Base-by-base conservation (phyloP, 1,140 invertebrate genomes). In the Subanguina moxae region DNA sequence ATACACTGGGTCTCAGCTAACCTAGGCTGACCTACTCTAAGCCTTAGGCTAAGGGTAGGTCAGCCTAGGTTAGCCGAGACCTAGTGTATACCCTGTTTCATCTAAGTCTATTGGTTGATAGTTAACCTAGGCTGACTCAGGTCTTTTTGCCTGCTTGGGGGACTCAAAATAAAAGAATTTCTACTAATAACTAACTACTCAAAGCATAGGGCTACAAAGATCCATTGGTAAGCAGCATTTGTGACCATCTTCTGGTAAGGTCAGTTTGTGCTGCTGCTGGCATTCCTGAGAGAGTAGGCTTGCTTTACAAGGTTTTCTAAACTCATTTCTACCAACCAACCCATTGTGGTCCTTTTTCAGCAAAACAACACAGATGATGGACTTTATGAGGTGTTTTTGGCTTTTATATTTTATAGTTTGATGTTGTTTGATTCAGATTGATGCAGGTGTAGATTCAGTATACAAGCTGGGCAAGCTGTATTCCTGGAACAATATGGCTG, bases 301-400 rank as follows among this genome's bases (percentile, higher is more conserved):
- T 82, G 46, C 82, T 82, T 56, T 82, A 82, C 67, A 67, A 72
- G 32, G 77, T 78, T 46, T 43, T 56, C n/a, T n/a, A n/a, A 23
- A 23, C 13, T 56, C 3, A 5, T 28, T 62, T 62, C 19, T 62
- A 48, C 52, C 48, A 57, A 5, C 59, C 13, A 62, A 28, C 17
- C 5, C 13, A 28, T 62, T 15, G 23, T 67, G 45, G 23, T 7
- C 30, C n/a, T 28, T 17, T 65, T 61, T n/a, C 63, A 65, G 65
- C 65, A 67, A 67, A 67, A 67, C 27, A 66, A 45, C 7, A 67
- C 65, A 17, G 63, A 76, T 27, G 78, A 80, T 68, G 77, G 77
- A 11, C 21, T 28, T 15, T 80, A 78, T 48, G 74, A 80, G 32
- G 32, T 38, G 3, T 38, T 38, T 38, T 5, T 5, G 11, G 11